Evolutionary conservation across 2,113 vertebrate species (phyloP).

Genomic region (Bagarius yarrelli): DNA sequence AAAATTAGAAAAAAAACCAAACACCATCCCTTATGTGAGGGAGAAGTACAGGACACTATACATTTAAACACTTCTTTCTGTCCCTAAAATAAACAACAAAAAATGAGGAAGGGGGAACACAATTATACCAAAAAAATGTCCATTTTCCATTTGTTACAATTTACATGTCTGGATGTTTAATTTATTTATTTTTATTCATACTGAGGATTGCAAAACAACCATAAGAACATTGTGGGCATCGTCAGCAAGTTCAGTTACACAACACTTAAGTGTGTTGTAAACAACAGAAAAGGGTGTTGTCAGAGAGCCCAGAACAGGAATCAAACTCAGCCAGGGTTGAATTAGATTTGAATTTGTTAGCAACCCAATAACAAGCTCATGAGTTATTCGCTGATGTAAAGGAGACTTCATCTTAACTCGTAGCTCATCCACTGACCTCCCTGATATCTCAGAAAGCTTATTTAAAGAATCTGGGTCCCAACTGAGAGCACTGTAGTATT

Average conservation of each 20-base stretch:
- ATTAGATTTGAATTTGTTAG: conserved; percentile 49
- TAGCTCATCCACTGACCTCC: conserved; percentile 63
- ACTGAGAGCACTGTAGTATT: conserved; percentile 65
- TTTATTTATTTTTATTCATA: too few species aligned
- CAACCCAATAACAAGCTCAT: conserved; percentile 54
- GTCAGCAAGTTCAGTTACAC: conserved; percentile 61
- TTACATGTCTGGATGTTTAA: too few species aligned
- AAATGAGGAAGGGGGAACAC: too few species aligned
- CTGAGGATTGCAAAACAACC: conserved; percentile 61
- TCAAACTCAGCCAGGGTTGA: conserved; percentile 48
- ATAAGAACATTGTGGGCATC: conserved; percentile 65
- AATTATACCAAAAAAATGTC: too few species aligned
- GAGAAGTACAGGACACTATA: too few species aligned
- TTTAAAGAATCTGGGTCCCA: conserved; percentile 64
- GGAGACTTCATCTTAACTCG: conserved; percentile 60
- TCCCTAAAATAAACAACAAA: too few species aligned
- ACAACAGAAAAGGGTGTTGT: conserved; percentile 62
- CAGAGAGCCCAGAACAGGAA: conserved; percentile 64
- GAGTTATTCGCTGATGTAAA: conserved; percentile 55
- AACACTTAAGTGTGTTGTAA: conserved; percentile 59
- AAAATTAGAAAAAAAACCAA: too few species aligned
- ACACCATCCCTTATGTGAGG: too few species aligned
- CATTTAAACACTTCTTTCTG: too few species aligned
- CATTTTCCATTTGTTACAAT: too few species aligned
- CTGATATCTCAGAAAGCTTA: conserved; percentile 62